Evolutionary conservation across 2,113 vertebrate species (phyloP).

Genomic region (Paratilapia polleni): DNA sequence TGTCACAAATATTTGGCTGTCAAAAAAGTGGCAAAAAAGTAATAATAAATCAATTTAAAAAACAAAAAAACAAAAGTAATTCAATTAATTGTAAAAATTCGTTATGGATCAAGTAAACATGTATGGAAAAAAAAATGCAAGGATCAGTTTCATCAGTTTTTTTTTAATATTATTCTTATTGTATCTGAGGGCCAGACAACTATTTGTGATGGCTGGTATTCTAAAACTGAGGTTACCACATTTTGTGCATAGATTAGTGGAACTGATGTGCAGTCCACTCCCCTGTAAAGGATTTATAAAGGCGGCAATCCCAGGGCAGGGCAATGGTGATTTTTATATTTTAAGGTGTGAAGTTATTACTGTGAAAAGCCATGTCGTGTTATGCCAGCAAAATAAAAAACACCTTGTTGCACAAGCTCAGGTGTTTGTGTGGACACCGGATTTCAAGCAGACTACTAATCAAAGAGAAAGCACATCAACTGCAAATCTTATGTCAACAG

Average conservation of each 20-base stretch:
- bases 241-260: conserved; percentile 37
- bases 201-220: conserved; percentile 35
- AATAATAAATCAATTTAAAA: neutral
- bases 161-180: neutral
- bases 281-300: conserved; percentile 21
- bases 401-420: neutral
- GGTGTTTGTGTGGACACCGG: neutral
- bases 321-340: conserved; percentile 18
- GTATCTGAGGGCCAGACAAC: conserved; percentile 30
- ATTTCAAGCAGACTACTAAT: neutral
- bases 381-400: conserved; percentile 1
- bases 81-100: neutral
- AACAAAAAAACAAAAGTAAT: neutral
- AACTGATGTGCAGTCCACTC: conserved; percentile 15
- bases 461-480: neutral
- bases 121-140: too few relatives aligned
- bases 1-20: neutral
- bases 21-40: neutral
- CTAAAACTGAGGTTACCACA: conserved; percentile 31
- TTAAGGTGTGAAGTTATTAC: conserved; percentile 21
- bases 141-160: too few relatives aligned
- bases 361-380: conserved; percentile 11
- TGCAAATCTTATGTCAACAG: neutral
- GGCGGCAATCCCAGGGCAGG: neutral
- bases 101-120: too few relatives aligned